Evolutionary conservation across 2,888 invertebrate species (phyloP), one percentile per base, ranked within the genome.

Genomic region (Eilema sororculum): DNA sequence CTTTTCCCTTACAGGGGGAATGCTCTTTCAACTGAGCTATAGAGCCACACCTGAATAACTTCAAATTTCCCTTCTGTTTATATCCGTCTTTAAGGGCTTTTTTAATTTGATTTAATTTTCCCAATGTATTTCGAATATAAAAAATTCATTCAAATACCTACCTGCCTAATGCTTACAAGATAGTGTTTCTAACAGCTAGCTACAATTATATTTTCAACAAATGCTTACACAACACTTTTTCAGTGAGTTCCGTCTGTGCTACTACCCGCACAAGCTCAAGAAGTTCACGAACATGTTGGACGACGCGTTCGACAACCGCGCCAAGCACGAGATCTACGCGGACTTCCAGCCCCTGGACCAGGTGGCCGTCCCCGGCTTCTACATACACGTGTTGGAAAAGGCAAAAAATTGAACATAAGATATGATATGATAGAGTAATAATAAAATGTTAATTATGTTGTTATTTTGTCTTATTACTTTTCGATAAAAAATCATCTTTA

Each of bases 191-290:
- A 37, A 37, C 33, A 28, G 28, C 5, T 33, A 8, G 33, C 8
- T 33, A 33, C 33, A 8, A n/a, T 8, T 33, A 33, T 8, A 33
- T 33, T 33, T 33, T 33, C 33, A 6, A 33, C n/a, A n/a, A n/a
- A n/a, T n/a, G 33, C 8, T 33, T 33, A 4, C 8, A 33, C 5
- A 33, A 33, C 8, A 33, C 33, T 16, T 4, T 92, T 92, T 60
- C 91, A 98, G 97, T 84, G 97, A 98, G 84, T 98, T 98, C 91
- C 96, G 98, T 2, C 93, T 98, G 41, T 98, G 98, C 41, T 98
- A 98, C 92, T 98, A 98, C 93, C 98, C 98, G 0, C 98, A 98
- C 90, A 96, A 96, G 76, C 90, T 98, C 81, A 95, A 96, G 61
- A 95, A 96, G 30, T 98, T 98, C 93, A 96, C 96, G 0, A 86